phyloP scores from a whole-genome alignment of 2,797 vertebrate species.

The Argya squamiceps region DNA sequence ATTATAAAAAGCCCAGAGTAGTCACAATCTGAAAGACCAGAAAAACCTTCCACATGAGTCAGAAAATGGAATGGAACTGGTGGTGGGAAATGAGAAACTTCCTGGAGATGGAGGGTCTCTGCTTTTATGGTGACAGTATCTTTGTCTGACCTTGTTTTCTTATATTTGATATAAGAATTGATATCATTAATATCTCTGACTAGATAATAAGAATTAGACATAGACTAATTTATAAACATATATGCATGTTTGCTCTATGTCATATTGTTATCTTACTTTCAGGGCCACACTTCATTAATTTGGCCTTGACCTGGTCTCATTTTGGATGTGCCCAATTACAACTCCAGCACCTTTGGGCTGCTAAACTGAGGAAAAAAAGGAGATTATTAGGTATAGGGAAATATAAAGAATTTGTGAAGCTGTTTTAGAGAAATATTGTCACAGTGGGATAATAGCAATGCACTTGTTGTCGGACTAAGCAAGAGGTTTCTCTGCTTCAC shows the following conservation, averaged over 20 bases:
- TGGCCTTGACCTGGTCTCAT: neutral
- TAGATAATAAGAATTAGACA: neutral
- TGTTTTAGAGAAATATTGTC: neutral
- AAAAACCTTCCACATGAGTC: neutral
- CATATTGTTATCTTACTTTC: neutral
- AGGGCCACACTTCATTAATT: neutral
- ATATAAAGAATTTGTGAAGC: neutral
- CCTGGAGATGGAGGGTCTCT: neutral
- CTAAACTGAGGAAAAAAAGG: neutral
- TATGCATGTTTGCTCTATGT: neutral
- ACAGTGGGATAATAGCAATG: neutral
- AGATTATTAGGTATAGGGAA: neutral
- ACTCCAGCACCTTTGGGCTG: neutral
- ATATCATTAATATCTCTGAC: neutral
- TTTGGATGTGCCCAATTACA: neutral
- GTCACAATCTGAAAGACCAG: neutral
- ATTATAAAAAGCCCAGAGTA: neutral
- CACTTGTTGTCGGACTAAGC: neutral
- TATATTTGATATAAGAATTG: neutral
- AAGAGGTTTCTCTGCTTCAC: neutral
- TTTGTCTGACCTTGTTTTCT: neutral
- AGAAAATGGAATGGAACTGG: neutral
- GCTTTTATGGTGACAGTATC: neutral
- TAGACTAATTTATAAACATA: neutral
- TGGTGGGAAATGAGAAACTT: neutral